Base-by-base conservation (phyloP, 1,140 invertebrate species). In the Brachionus rotundiformis region DNA sequence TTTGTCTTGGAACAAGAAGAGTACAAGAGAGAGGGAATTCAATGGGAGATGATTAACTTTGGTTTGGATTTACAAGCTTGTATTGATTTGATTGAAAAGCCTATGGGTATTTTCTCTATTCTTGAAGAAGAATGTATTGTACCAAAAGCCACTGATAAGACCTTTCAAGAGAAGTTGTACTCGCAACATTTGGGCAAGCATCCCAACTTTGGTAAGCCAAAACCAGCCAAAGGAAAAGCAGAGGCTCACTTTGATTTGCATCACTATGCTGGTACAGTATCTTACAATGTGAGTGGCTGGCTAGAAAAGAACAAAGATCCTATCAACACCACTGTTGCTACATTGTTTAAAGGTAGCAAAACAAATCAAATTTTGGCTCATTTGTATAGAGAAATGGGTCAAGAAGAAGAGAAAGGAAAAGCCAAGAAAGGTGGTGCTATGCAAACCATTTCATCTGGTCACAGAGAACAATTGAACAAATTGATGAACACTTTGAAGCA, bases 101-200 rank as follows among this genome's bases (percentile, higher is more conserved):
- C 95, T 87, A 95, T 99, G 94, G 96, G 96, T 93, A 97, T 98
- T 91, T 92, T 98, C 87, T 98, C 97, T 89, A 99, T 99, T 90
- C 94, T 99, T 90, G 97, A 98, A 91, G 96, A 99, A 93, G 96
- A 99, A 91, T 98, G 95, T 94, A 98, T 99, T 95, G 98, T 99
- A 92, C 97, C 97, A 86, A 99, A 99, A 91, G 97, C 97, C 86
- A 95, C 95, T 84, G 97, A 99, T 88, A 93, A 93, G 90, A 97
- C 96, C 86, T 97, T 98, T 90, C 84, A 94, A 88, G 95, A 98
- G 86, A 99, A 98, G 90, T 91, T 99, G 91, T 98, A 94, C 91
- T 93, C 94, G 90, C 97, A 97, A 90, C 96, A 98, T 90, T 92
- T 98, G 90, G 96, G 96, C 89, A 99, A 98, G 90, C 96, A 95